A percentile compares a stretch with the other conserved stretches of the same genome.
Evolutionary conservation across 2,113 vertebrate species (phyloP).

Genomic region (Raja brachyura): DNA sequence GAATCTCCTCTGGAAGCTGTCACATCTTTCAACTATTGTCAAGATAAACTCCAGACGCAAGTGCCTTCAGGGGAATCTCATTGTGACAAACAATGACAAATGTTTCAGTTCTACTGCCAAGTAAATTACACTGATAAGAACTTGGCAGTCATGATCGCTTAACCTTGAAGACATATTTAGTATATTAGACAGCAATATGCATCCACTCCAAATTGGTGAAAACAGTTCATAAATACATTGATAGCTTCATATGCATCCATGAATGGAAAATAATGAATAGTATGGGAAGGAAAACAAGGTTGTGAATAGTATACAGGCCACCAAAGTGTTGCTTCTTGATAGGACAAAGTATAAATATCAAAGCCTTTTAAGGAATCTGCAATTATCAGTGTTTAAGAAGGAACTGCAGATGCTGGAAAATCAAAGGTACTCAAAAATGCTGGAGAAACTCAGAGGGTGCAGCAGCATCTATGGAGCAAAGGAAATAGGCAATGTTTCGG

Average conservation of each 20-base stretch:
- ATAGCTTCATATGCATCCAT: background rate
- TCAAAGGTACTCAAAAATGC: too few species aligned
- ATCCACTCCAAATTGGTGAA: background rate
- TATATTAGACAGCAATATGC: background rate
- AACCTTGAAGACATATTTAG: background rate
- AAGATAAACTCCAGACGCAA: background rate
- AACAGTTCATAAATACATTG: background rate
- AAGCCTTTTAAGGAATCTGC: too few species aligned
- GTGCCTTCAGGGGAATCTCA: background rate
- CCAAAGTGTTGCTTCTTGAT: too few species aligned
- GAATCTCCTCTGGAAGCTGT: background rate
- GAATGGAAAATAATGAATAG: too few species aligned
- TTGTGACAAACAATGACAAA: background rate
- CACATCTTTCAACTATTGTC: conserved; percentile 22
- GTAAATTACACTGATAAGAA: background rate
- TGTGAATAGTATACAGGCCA: too few species aligned
- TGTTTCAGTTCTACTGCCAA: background rate
- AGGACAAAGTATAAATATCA: too few species aligned
- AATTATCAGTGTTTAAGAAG: too few species aligned
- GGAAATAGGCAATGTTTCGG: too few species aligned
- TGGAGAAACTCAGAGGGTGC: too few species aligned
- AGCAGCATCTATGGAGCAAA: too few species aligned
- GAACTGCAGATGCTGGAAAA: too few species aligned
- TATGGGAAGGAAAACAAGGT: too few species aligned
- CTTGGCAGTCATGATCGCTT: background rate